Evolutionary conservation across 2,888 invertebrate species (phyloP).

Genomic region (Acrobasis consociella): DNA sequence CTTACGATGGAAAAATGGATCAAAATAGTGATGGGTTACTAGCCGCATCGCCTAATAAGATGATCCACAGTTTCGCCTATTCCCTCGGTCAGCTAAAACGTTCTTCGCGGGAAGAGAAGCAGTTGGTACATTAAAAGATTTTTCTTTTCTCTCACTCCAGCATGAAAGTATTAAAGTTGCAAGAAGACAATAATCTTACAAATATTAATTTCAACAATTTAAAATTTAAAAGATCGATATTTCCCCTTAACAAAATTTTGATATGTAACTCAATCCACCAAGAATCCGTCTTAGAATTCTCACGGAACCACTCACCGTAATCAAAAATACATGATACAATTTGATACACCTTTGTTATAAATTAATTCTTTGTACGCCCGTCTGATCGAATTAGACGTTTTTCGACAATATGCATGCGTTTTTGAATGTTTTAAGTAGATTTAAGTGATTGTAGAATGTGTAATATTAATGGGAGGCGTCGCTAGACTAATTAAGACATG

Average conservation of each 20-base stretch:
- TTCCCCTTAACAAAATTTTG: conserved; percentile 52
- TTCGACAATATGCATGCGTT: not conserved
- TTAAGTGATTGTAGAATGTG: not conserved
- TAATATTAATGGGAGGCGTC: not conserved
- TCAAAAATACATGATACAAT: conserved; percentile 15
- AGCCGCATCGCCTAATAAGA: too few relatives aligned
- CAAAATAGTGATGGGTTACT: too few relatives aligned
- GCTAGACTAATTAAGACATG: too few relatives aligned
- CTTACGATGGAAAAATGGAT: too few relatives aligned
- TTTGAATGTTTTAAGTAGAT: not conserved
- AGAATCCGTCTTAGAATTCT: conserved; percentile 43
- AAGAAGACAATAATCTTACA: too few relatives aligned
- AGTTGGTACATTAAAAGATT: too few relatives aligned
- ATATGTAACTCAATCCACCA: conserved; percentile 52
- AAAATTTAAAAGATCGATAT: conserved; percentile 22
- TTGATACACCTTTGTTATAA: conserved; percentile 21
- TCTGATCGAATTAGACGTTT: not conserved
- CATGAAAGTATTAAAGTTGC: too few relatives aligned
- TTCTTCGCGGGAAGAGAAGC: too few relatives aligned
- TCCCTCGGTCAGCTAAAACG: too few relatives aligned
- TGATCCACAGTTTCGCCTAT: too few relatives aligned
- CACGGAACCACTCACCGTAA: conserved; percentile 39
- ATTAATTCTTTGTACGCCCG: conserved; percentile 6
- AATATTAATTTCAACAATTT: too few relatives aligned
- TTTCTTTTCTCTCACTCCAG: too few relatives aligned